These are phyloP conservation scores for Stenotaenia linearis DNA, from an alignment of 2,888 invertebrate species.

Conservation along the genomic window DNA sequence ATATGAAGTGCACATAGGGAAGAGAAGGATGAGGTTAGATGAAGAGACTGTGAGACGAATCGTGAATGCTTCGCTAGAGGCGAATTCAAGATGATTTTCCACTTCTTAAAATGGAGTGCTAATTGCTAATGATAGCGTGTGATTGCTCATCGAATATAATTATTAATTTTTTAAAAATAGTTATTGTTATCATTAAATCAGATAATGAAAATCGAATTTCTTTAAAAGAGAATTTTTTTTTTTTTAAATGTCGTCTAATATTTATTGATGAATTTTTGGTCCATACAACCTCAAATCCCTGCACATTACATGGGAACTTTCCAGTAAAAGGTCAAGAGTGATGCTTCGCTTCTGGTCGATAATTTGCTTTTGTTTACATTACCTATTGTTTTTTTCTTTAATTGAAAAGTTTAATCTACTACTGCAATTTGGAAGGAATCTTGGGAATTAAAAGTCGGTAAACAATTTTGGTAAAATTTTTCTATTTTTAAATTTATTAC, in stretches of 20 bases:
- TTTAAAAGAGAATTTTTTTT: neutral
- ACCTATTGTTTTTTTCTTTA: conserved; percentile 33
- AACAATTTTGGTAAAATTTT: neutral
- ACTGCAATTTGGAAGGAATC: too few relatives aligned
- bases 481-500: conserved; percentile 35
- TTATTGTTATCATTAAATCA: too few relatives aligned
- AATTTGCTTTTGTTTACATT: conserved; percentile 26
- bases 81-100: neutral
- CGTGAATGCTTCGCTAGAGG: neutral
- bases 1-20: neutral
- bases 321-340: conserved; percentile 4
- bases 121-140: neutral
- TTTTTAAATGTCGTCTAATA: neutral
- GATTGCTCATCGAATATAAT: neutral
- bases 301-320: neutral
- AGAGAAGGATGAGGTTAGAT: too few relatives aligned
- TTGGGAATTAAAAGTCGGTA: conserved; percentile 34
- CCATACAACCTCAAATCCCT: neutral
- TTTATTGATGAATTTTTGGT: neutral
- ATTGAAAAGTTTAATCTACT: neutral
- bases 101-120: neutral
- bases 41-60: neutral
- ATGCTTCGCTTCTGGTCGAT: conserved; percentile 42
- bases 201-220: too few relatives aligned
- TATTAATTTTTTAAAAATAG: too few relatives aligned